These are phyloP conservation scores for Amiota mariae DNA, from an alignment of 2,888 invertebrate species.

Conservation along the genomic window DNA sequence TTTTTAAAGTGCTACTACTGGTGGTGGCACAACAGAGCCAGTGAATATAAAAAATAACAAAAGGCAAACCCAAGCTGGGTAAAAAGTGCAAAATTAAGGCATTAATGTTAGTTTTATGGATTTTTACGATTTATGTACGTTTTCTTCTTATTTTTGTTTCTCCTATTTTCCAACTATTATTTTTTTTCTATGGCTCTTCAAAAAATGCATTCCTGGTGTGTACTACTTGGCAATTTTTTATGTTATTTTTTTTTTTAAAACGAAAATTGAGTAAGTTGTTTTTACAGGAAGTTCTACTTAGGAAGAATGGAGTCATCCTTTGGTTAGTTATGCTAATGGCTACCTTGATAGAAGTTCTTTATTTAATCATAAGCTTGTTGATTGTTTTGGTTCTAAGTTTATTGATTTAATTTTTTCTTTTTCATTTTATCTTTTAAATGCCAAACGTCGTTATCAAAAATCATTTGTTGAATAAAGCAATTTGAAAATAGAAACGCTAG, in stretches of 20 bases:
- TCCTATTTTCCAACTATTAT: constrained; percentile 40
- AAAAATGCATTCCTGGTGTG: constrained; percentile 15
- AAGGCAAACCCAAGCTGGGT: background rate
- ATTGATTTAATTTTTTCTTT: too few species aligned
- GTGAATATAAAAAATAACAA: background rate
- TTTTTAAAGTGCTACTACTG: background rate
- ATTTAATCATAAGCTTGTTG: too few species aligned
- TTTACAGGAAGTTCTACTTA: background rate
- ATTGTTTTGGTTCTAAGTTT: too few species aligned
- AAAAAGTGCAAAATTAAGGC: constrained; percentile 56
- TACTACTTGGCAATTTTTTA: background rate
- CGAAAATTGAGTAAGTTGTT: background rate
- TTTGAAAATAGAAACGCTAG: too few species aligned
- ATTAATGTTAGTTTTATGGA: constrained; percentile 65
- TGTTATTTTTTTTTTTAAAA: background rate
- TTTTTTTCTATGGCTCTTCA: constrained; percentile 32
- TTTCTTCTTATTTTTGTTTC: constrained; percentile 36
- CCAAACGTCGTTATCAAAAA: too few species aligned
- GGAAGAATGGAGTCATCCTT: background rate
- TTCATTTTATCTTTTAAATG: too few species aligned
- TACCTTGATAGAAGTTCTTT: too few species aligned
- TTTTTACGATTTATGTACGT: constrained; percentile 31
- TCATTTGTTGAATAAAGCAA: too few species aligned
- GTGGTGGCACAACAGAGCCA: background rate
- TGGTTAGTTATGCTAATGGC: too few species aligned